Evolutionary conservation across 2,797 vertebrate genomes (phyloP).

Genomic region (Pangasius macronema): DNA sequence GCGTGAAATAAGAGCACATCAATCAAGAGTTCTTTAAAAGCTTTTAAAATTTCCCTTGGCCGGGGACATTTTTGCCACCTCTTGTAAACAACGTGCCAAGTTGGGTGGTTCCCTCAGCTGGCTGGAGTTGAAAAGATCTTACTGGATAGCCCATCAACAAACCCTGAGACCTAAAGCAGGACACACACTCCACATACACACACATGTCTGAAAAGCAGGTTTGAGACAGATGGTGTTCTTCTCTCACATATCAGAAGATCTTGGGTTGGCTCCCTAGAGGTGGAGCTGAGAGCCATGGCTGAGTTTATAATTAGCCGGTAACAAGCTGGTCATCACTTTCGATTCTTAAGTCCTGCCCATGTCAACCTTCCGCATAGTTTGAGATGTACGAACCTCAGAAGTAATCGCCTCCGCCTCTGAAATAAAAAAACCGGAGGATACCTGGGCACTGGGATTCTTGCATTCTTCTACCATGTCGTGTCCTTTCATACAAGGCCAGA

Average conservation of each 20-base stretch:
- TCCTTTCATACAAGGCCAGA: constrained; percentile 54
- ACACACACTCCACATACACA: constrained; percentile 40
- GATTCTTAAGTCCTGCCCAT: constrained; percentile 74
- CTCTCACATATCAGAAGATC: constrained; percentile 55
- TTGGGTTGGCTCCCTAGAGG: constrained; percentile 47
- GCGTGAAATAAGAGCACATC: constrained; percentile 73
- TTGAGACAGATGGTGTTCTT: constrained; percentile 61
- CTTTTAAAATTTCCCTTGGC: constrained; percentile 48
- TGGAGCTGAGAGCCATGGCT: constrained; percentile 49
- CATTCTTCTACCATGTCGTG: constrained; percentile 41
- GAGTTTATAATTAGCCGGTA: constrained; percentile 62
- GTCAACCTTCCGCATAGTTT: no score
- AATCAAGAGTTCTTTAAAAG: constrained; percentile 60
- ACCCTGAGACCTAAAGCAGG: constrained; percentile 51
- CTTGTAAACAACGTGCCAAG: constrained; percentile 58
- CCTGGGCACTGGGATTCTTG: constrained; percentile 31
- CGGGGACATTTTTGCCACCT: constrained; percentile 52
- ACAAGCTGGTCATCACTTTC: constrained; percentile 60
- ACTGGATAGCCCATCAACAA: constrained; percentile 37
- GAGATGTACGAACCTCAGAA: no score
- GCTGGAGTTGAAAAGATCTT: constrained; percentile 44
- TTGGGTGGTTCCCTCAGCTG: constrained; percentile 18
- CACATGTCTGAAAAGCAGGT: constrained; percentile 50
- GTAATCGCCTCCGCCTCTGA: no score
- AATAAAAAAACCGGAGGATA: no score